Evolutionary conservation across 1,140 invertebrate species (phyloP).

Genomic region (Laupala kohalensis): DNA sequence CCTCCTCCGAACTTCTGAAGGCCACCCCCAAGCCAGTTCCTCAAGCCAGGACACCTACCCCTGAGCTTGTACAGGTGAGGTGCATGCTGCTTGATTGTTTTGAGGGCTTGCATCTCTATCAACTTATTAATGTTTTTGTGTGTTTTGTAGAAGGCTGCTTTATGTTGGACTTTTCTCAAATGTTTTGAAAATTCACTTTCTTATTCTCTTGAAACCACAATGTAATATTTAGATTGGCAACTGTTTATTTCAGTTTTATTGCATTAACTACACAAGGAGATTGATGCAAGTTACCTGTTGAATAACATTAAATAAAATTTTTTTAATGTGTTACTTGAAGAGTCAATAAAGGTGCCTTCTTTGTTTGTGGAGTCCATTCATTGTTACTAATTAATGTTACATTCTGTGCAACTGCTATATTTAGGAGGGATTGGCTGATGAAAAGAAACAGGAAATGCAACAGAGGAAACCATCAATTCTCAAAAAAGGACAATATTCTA

Average conservation of each 20-base stretch:
- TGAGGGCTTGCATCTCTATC: not conserved
- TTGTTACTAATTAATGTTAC: not conserved
- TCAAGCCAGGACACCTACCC: constrained; percentile 25
- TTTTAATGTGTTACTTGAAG: no score
- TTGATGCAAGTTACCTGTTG: no score
- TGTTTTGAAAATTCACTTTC: no score
- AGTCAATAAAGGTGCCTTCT: not conserved
- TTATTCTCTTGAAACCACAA: no score
- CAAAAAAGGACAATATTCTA: constrained; percentile 4
- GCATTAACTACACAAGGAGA: no score
- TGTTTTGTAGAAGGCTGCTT: no score
- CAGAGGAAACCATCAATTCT: constrained; percentile 16
- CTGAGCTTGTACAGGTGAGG: constrained; percentile 30
- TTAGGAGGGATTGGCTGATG: constrained; percentile 25
- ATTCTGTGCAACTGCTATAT: not conserved
- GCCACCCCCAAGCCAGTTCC: constrained; percentile 21
- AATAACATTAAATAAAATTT: no score
- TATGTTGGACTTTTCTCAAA: no score
- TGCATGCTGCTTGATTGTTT: not conserved
- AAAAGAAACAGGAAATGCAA: constrained; percentile 22
- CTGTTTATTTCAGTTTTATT: not conserved
- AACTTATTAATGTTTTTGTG: not conserved
- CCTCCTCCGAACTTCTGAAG: constrained; percentile 17
- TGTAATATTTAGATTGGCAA: no score
- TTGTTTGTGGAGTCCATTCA: no score